phyloP scores from a whole-genome alignment of 1,140 invertebrate genomes.

The Bicyclus anynana region DNA sequence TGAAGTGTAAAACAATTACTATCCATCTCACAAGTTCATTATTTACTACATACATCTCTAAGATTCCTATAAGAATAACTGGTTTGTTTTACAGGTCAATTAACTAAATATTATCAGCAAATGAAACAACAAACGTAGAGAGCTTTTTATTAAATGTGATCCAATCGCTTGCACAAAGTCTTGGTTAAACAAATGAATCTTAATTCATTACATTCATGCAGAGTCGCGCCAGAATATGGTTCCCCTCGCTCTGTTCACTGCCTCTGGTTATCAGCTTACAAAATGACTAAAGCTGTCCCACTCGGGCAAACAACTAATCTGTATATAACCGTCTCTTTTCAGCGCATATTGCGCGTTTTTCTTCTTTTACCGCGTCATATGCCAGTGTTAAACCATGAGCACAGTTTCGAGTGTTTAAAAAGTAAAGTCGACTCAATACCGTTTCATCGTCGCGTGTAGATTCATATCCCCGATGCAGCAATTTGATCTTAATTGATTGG shows the following conservation, averaged over 20 bases:
- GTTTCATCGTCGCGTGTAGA: conserved; percentile 7
- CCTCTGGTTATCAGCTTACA: conserved; percentile 75
- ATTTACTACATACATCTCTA: not conserved
- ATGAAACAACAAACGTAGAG: not conserved
- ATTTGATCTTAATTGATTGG: conserved; percentile 56
- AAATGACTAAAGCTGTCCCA: conserved; percentile 66
- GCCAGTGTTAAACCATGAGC: conserved; percentile 58
- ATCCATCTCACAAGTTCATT: not conserved
- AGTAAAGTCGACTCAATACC: conserved; percentile 35
- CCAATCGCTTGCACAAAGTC: conserved; percentile 51
- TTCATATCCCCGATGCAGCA: conserved; percentile 13
- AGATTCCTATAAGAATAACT: not conserved
- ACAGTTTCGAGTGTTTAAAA: conserved; percentile 51
- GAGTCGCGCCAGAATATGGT: conserved; percentile 72
- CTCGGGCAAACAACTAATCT: conserved; percentile 53
- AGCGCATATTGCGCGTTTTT: conserved; percentile 73
- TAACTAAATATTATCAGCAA: conserved; percentile 7
- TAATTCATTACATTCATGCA: conserved; percentile 75
- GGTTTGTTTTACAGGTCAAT: not conserved
- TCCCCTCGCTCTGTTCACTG: conserved; percentile 71
- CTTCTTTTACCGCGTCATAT: conserved; percentile 74
- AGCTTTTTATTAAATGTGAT: conserved; percentile 55
- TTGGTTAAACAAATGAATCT: conserved; percentile 65
- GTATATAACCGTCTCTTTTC: conserved; percentile 55
- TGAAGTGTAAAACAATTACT: not conserved